Evolutionary conservation across 1,140 invertebrate species (phyloP).

Genomic region (Bombus haemorrhoidalis): DNA sequence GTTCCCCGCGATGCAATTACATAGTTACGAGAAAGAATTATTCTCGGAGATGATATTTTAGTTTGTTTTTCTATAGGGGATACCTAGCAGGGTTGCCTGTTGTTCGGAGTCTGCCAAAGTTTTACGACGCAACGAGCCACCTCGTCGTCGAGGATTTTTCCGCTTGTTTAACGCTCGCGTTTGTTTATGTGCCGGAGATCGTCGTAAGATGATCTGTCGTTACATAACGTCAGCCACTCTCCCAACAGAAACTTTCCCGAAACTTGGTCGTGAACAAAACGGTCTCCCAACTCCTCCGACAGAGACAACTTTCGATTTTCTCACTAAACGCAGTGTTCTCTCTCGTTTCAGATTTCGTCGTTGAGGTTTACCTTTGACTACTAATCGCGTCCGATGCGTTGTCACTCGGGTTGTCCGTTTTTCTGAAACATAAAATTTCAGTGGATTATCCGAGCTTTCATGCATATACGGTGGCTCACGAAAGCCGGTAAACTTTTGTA

Average conservation of each 20-base stretch:
- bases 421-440: conserved; percentile 49
- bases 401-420: conserved; percentile 32
- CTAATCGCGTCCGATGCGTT: conserved; percentile 38
- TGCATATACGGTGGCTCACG: not conserved
- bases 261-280: too few species aligned
- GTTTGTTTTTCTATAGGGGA: not conserved
- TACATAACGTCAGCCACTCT: not conserved
- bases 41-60: not conserved
- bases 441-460: not conserved
- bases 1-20: not conserved
- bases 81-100: too few species aligned
- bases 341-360: not conserved
- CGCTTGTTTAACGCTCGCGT: not conserved
- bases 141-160: not conserved
- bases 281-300: too few species aligned
- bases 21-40: not conserved
- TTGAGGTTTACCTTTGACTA: conserved; percentile 50
- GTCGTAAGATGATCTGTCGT: not conserved
- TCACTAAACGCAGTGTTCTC: not conserved
- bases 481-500: not conserved
- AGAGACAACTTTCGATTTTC: conserved; percentile 1
- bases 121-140: not conserved
- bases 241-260: too few species aligned
- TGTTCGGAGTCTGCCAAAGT: not conserved
- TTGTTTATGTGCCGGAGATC: not conserved